Conservation (phyloP, 2,113 vertebrate species). For the Leucosticte australis region DNA sequence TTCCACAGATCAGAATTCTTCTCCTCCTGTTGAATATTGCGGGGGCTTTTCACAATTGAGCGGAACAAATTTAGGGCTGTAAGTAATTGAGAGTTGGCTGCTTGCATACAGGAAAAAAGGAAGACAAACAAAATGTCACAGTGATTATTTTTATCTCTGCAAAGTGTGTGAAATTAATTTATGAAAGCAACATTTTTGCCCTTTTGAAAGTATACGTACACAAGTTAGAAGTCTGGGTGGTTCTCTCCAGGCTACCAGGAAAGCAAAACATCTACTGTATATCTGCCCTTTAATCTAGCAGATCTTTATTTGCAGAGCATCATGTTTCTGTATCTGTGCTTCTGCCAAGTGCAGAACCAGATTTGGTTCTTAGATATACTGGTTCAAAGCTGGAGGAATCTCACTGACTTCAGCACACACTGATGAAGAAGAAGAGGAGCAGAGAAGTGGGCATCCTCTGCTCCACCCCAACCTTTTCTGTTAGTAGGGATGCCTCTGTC, state of each 20-base stretch:
- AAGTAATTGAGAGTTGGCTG: constrained; percentile 69
- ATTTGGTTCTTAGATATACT: constrained; percentile 20
- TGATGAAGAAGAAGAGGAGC: background rate
- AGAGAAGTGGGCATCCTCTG: background rate
- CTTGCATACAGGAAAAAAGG: constrained; percentile 61
- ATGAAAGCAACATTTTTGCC: constrained; percentile 64
- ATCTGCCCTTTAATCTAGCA: constrained; percentile 65
- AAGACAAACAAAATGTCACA: constrained; percentile 69
- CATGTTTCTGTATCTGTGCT: constrained; percentile 32
- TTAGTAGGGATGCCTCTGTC: background rate
- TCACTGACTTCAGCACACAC: background rate
- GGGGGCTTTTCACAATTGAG: constrained; percentile 66
- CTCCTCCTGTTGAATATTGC: constrained; percentile 57
- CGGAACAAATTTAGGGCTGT: constrained; percentile 60
- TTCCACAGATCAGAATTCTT: constrained; percentile 62
- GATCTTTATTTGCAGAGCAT: constrained; percentile 51
- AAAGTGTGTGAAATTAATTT: constrained; percentile 68
- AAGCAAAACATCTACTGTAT: constrained; percentile 65
- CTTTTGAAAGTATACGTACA: constrained; percentile 62
- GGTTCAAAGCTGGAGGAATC: constrained; percentile 24
- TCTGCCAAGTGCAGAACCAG: constrained; percentile 49
- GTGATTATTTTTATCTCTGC: constrained; percentile 66
- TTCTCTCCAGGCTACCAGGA: constrained; percentile 58
- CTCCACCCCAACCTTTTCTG: background rate
- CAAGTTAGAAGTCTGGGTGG: constrained; percentile 58